Percentiles rank a stretch among this genome's conserved stretches.
These are phyloP conservation scores for Drosophila diplacantha DNA, from an alignment of 2,888 invertebrate genomes.

Conservation along the genomic window DNA sequence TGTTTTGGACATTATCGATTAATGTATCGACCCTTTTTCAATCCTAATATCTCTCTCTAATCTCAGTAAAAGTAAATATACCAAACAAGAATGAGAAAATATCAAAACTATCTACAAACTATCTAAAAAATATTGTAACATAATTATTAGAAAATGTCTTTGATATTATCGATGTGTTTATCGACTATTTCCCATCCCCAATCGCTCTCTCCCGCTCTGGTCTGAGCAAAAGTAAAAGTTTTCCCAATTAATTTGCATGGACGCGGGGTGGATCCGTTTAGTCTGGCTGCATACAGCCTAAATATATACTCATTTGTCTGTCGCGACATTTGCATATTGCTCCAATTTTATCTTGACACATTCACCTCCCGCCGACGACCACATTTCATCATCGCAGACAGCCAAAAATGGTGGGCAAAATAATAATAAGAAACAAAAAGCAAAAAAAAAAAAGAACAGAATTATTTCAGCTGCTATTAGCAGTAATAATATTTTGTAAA, in stretches of 20 bases:
- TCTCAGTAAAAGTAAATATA: neutral
- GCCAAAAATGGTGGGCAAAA: slow-evolving; percentile 17
- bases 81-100: neutral
- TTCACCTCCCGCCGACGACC: neutral
- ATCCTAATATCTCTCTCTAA: neutral
- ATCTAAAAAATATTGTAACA: neutral
- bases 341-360: slow-evolving; percentile 54
- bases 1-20: neutral
- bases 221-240: slow-evolving; percentile 35
- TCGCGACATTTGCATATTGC: slow-evolving; percentile 57
- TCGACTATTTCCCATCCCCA: neutral
- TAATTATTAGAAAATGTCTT: neutral
- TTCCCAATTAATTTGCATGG: slow-evolving; percentile 19
- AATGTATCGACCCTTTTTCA: neutral
- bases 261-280: slow-evolving; percentile 9
- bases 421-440: neutral
- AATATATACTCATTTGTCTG: slow-evolving; percentile 33
- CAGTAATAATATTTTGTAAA: slow-evolving; percentile 60
- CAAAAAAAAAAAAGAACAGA: slow-evolving; percentile 12
- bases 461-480: slow-evolving; percentile 55
- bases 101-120: neutral
- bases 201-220: neutral
- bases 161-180: neutral
- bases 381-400: slow-evolving; percentile 24
- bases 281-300: slow-evolving; percentile 9